Conservation (phyloP, 2,113 vertebrate species). For the Gymnorhina tibicen region DNA sequence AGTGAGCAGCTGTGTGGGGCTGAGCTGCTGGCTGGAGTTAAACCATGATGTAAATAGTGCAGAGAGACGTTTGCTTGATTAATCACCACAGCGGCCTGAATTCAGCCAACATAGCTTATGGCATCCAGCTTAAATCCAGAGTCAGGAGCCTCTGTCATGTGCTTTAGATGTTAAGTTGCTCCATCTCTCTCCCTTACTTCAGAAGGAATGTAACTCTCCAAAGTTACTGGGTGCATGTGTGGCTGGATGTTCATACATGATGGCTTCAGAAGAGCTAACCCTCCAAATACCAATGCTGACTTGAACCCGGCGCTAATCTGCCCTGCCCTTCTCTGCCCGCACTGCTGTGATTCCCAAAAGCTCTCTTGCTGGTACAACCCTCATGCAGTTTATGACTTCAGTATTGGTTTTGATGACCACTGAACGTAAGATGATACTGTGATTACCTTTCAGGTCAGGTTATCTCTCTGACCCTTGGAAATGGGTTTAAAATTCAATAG, state of each 20-base stretch:
- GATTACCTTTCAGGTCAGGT: background rate
- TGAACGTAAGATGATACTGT: background rate
- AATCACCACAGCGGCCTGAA: background rate
- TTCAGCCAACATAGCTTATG: background rate
- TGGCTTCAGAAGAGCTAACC: background rate
- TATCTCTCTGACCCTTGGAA: background rate
- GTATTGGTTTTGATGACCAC: background rate
- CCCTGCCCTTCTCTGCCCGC: background rate
- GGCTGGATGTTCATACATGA: background rate
- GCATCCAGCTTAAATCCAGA: background rate
- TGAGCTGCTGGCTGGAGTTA: background rate
- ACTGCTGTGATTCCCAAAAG: background rate
- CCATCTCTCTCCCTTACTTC: background rate
- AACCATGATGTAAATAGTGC: background rate
- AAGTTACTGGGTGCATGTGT: background rate
- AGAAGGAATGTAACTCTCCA: background rate
- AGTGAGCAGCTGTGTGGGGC: background rate
- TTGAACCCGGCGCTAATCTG: fast-evolving
- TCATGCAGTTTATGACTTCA: background rate
- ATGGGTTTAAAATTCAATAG: background rate
- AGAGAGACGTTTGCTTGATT: background rate
- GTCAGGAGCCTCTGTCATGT: background rate
- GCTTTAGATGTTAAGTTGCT: background rate
- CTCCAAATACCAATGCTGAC: background rate
- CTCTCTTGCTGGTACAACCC: background rate